Percentiles rank a stretch among this genome's conserved stretches.
Conservation (phyloP, 2,797 vertebrate genomes). For the Remorina albescens region DNA sequence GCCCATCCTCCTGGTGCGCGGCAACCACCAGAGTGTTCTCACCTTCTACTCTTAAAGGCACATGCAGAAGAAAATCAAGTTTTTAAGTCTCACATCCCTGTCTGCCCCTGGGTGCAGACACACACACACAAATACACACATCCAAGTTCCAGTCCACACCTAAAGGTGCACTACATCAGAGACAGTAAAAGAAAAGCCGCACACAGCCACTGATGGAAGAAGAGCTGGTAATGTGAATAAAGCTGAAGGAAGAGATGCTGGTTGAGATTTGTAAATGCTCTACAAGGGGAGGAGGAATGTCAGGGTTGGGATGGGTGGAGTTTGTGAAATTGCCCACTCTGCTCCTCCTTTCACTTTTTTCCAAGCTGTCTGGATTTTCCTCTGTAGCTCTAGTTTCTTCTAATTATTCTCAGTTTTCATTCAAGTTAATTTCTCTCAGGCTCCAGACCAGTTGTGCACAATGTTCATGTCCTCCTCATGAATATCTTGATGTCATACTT, state of each 20-base stretch:
- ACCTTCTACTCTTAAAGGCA: slow-evolving; percentile 96
- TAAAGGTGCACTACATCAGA: slow-evolving; percentile 60
- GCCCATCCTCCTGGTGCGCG: slow-evolving; percentile 93
- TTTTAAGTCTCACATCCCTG: slow-evolving; percentile 56
- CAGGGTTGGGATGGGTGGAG: slow-evolving; percentile 29
- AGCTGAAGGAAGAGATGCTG: slow-evolving; percentile 38
- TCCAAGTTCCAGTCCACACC: slow-evolving; percentile 60
- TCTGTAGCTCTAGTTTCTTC: slow-evolving; percentile 53
- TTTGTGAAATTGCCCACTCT: slow-evolving; percentile 38
- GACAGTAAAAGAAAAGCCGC: slow-evolving; percentile 43
- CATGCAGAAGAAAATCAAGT: slow-evolving; percentile 19
- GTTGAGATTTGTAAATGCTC: slow-evolving; percentile 38
- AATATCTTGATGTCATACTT: slow-evolving; percentile 69
- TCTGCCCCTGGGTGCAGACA: slow-evolving; percentile 56
- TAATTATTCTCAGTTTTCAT: slow-evolving; percentile 36
- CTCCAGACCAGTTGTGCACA: slow-evolving; percentile 59
- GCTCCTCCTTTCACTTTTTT: slow-evolving; percentile 55
- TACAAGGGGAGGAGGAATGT: slow-evolving; percentile 33
- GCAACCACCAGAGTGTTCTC: slow-evolving; percentile 98
- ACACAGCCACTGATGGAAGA: slow-evolving; percentile 59
- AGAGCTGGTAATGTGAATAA: slow-evolving; percentile 32
- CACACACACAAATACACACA: slow-evolving; percentile 64
- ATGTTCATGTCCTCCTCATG: slow-evolving; percentile 47
- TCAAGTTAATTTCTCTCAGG: slow-evolving; percentile 61
- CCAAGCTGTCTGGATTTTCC: slow-evolving; percentile 40